phyloP scores from a whole-genome alignment of 2,888 invertebrate species.

The Apamea crenata region DNA sequence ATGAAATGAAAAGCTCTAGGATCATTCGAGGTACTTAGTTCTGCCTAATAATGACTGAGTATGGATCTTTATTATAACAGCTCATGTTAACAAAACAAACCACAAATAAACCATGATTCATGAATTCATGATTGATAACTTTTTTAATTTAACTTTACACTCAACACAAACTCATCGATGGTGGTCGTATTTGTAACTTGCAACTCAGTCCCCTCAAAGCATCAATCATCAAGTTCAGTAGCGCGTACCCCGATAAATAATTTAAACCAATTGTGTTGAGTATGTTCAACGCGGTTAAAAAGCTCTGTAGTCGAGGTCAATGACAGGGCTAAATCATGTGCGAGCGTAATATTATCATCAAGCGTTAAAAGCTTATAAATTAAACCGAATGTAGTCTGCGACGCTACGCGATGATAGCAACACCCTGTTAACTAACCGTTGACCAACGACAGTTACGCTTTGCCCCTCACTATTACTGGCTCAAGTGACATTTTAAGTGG shows the following conservation, averaged over 20 bases:
- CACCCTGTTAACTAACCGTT: slow-evolving; percentile 76
- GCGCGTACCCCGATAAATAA: slow-evolving; percentile 27
- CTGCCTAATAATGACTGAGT: neutral
- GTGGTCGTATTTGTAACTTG: too few relatives aligned
- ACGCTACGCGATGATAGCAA: slow-evolving; percentile 71
- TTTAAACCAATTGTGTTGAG: slow-evolving; percentile 44
- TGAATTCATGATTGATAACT: neutral
- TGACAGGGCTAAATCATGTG: neutral
- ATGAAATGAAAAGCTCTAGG: neutral
- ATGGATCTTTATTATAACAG: neutral
- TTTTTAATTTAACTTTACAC: neutral
- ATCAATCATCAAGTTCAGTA: slow-evolving; percentile 26
- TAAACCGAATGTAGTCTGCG: slow-evolving; percentile 62
- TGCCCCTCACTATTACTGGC: slow-evolving; percentile 63
- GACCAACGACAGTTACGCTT: slow-evolving; percentile 73
- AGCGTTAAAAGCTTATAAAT: slow-evolving; percentile 50
- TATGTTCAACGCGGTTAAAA: slow-evolving; percentile 16
- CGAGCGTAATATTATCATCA: neutral
- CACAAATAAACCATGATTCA: neutral
- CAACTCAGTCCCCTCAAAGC: slow-evolving; percentile 4
- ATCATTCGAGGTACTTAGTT: neutral
- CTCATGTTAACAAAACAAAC: neutral
- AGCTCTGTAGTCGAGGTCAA: slow-evolving; percentile 31
- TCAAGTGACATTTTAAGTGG: slow-evolving; percentile 63
- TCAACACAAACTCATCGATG: neutral